Evolutionary conservation across 1,140 invertebrate species (phyloP).

Genomic region (Drosophila insularis): DNA sequence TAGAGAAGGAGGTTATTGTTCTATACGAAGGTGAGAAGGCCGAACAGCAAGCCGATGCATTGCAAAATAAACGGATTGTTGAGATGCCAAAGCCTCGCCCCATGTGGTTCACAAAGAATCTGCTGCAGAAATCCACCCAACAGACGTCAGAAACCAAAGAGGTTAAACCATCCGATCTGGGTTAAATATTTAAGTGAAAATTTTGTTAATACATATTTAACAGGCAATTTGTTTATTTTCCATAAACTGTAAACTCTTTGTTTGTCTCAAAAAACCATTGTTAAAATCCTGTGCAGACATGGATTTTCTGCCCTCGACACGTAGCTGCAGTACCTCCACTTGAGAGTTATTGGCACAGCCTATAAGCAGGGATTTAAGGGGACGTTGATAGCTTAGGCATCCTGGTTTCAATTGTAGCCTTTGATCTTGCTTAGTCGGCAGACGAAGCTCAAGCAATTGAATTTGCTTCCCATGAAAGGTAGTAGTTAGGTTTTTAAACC

Average conservation of each 20-base stretch:
- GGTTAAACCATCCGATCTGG: constrained; percentile 88
- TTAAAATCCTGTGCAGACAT: constrained; percentile 87
- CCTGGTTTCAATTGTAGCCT: constrained; percentile 35
- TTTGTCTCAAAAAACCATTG: constrained; percentile 87
- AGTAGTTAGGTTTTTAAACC: constrained; percentile 86
- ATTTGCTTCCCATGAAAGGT: constrained; percentile 84
- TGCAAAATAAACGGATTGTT: constrained; percentile 87
- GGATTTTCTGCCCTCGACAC: constrained; percentile 84
- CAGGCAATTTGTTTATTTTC: constrained; percentile 52
- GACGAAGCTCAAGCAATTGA: constrained; percentile 85
- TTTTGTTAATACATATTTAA: constrained; percentile 45
- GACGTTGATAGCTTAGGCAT: constrained; percentile 42
- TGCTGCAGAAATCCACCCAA: constrained; percentile 89
- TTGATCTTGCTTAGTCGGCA: constrained; percentile 42
- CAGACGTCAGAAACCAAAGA: constrained; percentile 86
- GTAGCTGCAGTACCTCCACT: constrained; percentile 85
- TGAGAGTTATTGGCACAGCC: constrained; percentile 85
- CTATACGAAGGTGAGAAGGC: constrained; percentile 91
- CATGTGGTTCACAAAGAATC: constrained; percentile 91
- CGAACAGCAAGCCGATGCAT: constrained; percentile 83
- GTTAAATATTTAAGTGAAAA: constrained; percentile 79
- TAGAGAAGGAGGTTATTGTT: constrained; percentile 92
- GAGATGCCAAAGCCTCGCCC: constrained; percentile 90
- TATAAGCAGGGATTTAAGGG: constrained; percentile 83
- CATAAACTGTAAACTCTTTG: constrained; percentile 31